Evolutionary conservation across 2,113 vertebrate species (phyloP).

Genomic region (Ursus arctos): DNA sequence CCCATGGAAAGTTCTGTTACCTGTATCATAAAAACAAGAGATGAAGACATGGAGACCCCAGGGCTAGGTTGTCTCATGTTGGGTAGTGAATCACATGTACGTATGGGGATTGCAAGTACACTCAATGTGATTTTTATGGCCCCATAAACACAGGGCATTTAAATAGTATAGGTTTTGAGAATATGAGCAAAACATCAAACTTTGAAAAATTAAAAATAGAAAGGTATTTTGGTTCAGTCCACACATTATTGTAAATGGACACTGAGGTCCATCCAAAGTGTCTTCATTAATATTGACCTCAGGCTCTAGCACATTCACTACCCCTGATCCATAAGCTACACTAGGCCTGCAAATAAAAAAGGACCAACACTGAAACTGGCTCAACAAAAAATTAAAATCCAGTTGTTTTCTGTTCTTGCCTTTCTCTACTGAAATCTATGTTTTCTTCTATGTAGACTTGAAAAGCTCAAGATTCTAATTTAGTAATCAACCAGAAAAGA

Average conservation of each 20-base stretch:
- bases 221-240: background rate
- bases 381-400: conserved; percentile 52
- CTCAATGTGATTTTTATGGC: background rate
- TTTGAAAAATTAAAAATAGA: background rate
- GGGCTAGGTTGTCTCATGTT: accelerated
- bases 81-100: accelerated
- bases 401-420: conserved; percentile 1
- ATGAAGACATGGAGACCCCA: background rate
- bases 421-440: background rate
- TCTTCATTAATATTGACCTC: background rate
- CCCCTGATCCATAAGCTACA: background rate
- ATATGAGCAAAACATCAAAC: background rate
- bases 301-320: background rate
- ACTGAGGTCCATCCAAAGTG: background rate
- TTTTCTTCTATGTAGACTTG: background rate
- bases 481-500: background rate
- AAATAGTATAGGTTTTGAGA: background rate
- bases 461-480: background rate
- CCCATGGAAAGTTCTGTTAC: conserved; percentile 99
- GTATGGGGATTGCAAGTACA: background rate
- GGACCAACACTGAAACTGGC: background rate
- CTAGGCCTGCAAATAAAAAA: conserved; percentile 30
- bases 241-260: background rate
- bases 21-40: conserved; percentile 83
- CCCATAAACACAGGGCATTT: background rate